Evolutionary conservation across 2,888 invertebrate genomes (phyloP).

Genomic region (Aricia artaxerxes): DNA sequence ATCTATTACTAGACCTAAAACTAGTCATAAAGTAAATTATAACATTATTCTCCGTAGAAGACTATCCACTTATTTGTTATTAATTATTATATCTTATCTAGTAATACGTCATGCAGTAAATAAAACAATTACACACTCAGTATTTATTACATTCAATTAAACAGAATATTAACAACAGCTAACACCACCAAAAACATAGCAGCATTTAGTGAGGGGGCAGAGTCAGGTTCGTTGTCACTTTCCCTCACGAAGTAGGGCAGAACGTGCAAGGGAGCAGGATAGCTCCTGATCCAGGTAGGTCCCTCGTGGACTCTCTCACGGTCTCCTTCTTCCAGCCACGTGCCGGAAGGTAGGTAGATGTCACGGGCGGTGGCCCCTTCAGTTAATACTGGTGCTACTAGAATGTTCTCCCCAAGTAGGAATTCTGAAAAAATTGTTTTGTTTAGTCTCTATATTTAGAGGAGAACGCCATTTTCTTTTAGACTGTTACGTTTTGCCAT

Average conservation of each 20-base stretch:
- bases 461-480: no score
- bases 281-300: slow-evolving; percentile 80
- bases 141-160: neutral
- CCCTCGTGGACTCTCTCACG: slow-evolving; percentile 73
- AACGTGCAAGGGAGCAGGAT: slow-evolving; percentile 83
- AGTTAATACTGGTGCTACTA: slow-evolving; percentile 88
- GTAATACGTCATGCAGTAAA: neutral
- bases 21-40: neutral
- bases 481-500: no score
- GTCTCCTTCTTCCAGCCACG: slow-evolving; percentile 84
- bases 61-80: neutral
- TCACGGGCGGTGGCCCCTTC: slow-evolving; percentile 82
- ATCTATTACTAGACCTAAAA: neutral
- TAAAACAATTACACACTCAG: neutral
- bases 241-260: slow-evolving; percentile 84
- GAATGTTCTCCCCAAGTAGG: slow-evolving; percentile 86
- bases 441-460: neutral
- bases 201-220: slow-evolving; percentile 44
- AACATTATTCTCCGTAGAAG: neutral
- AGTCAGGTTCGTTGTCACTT: slow-evolving; percentile 35
- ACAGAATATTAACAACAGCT: slow-evolving; percentile 41
- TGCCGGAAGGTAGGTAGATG: slow-evolving; percentile 88
- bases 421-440: slow-evolving; percentile 82
- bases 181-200: slow-evolving; percentile 50
- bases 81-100: neutral